phyloP scores from a whole-genome alignment of 1,140 invertebrate species.

The Medauroidea extradentata region DNA sequence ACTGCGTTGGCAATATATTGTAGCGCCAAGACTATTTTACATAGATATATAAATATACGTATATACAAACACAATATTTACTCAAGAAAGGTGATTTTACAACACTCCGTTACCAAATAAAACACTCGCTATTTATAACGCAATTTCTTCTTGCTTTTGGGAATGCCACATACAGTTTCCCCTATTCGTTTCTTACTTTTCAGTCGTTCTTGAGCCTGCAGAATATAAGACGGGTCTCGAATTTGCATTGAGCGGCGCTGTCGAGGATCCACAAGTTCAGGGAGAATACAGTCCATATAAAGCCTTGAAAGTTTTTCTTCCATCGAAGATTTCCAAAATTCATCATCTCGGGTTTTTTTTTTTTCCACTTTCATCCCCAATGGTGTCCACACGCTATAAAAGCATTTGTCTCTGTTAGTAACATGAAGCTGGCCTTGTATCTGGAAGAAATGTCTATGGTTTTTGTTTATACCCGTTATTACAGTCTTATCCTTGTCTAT shows the following conservation, averaged over 20 bases:
- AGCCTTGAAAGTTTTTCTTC: constrained; percentile 23
- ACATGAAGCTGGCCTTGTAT: constrained; percentile 28
- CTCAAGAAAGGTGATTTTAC: no score
- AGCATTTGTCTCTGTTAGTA: constrained; percentile 23
- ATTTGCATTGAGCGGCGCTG: constrained; percentile 27
- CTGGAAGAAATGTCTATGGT: constrained; percentile 29
- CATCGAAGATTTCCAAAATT: constrained; percentile 26
- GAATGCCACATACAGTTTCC: neutral
- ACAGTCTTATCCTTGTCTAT: neutral
- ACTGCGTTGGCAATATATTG: no score
- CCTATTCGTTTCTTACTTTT: neutral
- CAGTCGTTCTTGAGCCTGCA: neutral
- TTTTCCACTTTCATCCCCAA: constrained; percentile 8
- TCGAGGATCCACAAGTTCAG: constrained; percentile 37
- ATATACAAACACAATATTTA: no score
- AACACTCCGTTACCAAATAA: no score
- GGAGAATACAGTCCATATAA: constrained; percentile 32
- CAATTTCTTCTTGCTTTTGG: neutral
- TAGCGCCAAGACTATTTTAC: no score
- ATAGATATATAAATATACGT: no score
- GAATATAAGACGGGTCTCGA: constrained; percentile 26
- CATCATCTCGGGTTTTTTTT: constrained; percentile 18
- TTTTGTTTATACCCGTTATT: constrained; percentile 20
- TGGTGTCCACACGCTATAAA: constrained; percentile 26
- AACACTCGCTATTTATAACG: no score